Conservation (phyloP, 1,140 invertebrate species). For the Drosophila yakuba region DNA sequence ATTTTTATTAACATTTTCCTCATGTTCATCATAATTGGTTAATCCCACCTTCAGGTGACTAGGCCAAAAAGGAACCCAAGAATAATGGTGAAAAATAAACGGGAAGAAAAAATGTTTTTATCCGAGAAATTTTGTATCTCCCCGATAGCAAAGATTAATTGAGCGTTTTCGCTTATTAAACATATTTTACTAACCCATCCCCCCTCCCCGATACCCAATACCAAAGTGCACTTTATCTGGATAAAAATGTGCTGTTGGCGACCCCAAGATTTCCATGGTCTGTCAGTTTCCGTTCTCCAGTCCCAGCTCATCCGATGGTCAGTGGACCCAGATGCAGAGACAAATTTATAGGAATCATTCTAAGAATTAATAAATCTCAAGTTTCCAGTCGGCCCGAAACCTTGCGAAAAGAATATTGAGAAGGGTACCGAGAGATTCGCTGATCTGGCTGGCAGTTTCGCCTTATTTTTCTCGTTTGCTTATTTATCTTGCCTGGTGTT, state of each 20-base stretch:
- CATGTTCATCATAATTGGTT: not conserved
- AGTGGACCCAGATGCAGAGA: constrained; percentile 20
- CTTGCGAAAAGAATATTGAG: constrained; percentile 58
- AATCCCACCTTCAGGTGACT: not conserved
- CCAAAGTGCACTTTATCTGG: constrained; percentile 34
- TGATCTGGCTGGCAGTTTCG: constrained; percentile 68
- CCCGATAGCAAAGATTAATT: constrained; percentile 14
- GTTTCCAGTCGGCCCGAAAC: constrained; percentile 54
- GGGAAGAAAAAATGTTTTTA: not conserved
- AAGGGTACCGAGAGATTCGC: constrained; percentile 60
- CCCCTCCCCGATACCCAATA: not conserved
- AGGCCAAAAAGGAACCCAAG: not conserved
- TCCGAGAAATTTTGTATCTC: not conserved
- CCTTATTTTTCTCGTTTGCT: constrained; percentile 52
- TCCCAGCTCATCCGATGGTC: constrained; percentile 29
- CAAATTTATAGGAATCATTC: constrained; percentile 69
- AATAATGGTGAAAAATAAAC: not conserved
- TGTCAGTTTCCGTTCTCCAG: constrained; percentile 30
- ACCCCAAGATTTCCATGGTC: constrained; percentile 39
- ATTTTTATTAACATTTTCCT: not conserved
- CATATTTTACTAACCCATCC: constrained; percentile 7
- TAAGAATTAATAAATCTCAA: constrained; percentile 81
- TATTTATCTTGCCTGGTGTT: constrained; percentile 43
- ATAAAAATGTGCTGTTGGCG: constrained; percentile 19
- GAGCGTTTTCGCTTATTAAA: constrained; percentile 17